Evolutionary conservation across 2,113 vertebrate genomes (phyloP), one percentile per base, ranked within the genome.

Genomic region (Pangasianodon gigas): DNA sequence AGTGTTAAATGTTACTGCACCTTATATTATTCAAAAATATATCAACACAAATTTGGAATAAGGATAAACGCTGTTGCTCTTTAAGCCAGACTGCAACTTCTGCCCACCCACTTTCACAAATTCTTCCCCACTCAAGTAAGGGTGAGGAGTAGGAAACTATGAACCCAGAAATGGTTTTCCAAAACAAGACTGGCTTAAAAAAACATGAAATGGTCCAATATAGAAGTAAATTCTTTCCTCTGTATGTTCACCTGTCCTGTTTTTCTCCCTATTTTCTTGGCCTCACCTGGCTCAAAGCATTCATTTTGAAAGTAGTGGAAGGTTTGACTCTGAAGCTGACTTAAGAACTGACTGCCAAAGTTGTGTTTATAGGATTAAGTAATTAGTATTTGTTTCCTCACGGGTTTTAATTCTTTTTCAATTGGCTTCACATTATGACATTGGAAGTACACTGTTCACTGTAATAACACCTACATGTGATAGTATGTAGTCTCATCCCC

Each of bases 151-250:
- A 60, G 85, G 89, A 87, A 90, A 83, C 65, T 84, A 84, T 87
- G 77, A 87, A 84, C 0, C 77, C 44, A 74, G 85, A 84, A 52
- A 81, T 29, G 60, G 16, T 87, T 90, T 90, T 90, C 86, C 74
- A 90, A 90, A 90, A 90, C 80, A 90, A 24, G 41, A 87, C 19
- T 29, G 32, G 26, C 74, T 86, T 86, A 65, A 1, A 89, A 86
- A 83, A 74, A 87, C 74, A 88, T 41, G 32, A 52, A 24, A 67
- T 44, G n/a, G 19, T 79, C 58, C 52, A 85, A 46, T 21, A 24
- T 88, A 84, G 87, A 89, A 86, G 84, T 91, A 74, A 54, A 85
- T 87, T 90, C 32, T 85, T 89, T 85, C 82, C 88, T 77, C 54
- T 89, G 82, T 85, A 85, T 77, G 82, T 89, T 75, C 67, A 89